phyloP scores from a whole-genome alignment of 1,140 invertebrate genomes.

The Trissolcus basalis region DNA sequence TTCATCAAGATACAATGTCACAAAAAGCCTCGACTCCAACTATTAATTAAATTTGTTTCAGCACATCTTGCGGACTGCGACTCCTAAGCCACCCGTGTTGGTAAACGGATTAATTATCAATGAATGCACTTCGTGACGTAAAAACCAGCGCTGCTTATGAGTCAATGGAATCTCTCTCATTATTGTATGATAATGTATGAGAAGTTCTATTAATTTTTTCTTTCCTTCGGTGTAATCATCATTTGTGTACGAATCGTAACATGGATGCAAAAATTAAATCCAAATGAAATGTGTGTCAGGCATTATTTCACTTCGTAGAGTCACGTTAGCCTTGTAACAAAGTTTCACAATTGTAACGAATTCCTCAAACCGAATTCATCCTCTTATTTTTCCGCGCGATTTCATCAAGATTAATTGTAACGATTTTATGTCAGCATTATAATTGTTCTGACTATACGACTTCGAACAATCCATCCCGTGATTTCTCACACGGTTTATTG shows the following conservation, averaged over 20 bases:
- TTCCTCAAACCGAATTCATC: constrained; percentile 2
- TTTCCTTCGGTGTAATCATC: constrained; percentile 25
- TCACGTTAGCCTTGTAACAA: constrained; percentile 17
- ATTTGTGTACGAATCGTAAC: constrained; percentile 30
- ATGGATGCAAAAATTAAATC: constrained; percentile 37
- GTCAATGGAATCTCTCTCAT: constrained; percentile 27
- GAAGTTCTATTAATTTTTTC: constrained; percentile 43
- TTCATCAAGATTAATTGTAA: background rate
- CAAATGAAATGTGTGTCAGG: constrained; percentile 34
- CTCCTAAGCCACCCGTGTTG: background rate
- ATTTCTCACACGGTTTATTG: no score
- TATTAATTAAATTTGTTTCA: constrained; percentile 6
- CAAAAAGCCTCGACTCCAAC: no score
- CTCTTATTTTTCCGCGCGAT: background rate
- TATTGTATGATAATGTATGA: constrained; percentile 42
- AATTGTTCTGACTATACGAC: no score
- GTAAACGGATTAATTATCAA: constrained; percentile 33
- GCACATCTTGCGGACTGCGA: no score
- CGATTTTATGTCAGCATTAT: background rate
- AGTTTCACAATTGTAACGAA: constrained; percentile 28
- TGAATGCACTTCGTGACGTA: constrained; percentile 19
- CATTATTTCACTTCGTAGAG: constrained; percentile 28
- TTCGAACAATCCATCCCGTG: no score
- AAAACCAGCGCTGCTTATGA: constrained; percentile 21
- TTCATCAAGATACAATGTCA: no score